Conservation (phyloP, 2,888 invertebrate genomes). For the Pandemis heparana region DNA sequence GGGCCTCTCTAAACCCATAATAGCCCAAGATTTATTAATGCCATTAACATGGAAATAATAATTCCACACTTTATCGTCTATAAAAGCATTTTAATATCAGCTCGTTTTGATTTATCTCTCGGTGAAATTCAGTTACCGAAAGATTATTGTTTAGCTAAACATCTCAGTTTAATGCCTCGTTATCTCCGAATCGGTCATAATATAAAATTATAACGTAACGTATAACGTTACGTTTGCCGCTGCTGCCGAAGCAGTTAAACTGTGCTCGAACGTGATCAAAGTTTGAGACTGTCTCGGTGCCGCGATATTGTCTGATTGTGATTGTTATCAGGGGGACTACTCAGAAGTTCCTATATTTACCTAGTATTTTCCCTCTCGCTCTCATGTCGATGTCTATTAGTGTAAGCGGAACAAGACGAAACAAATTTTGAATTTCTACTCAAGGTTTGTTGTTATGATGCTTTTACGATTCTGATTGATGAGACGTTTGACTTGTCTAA, state of each 20-base stretch:
- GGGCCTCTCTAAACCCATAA: conserved; percentile 63
- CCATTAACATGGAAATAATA: conserved; percentile 81
- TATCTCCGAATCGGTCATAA: conserved; percentile 33
- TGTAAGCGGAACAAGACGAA: no score
- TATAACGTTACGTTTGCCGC: conserved; percentile 3
- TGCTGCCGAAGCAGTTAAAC: conserved; percentile 16
- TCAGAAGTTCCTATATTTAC: no score
- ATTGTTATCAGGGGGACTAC: not conserved
- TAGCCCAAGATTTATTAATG: conserved; percentile 70
- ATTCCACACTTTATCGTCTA: conserved; percentile 77
- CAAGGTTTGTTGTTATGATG: not conserved
- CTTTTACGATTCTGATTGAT: not conserved
- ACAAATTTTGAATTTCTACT: no score
- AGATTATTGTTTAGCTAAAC: conserved; percentile 45
- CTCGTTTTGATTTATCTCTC: conserved; percentile 78
- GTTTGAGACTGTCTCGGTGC: not conserved
- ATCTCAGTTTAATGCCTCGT: conserved; percentile 31
- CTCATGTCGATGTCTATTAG: no score
- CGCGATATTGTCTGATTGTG: not conserved
- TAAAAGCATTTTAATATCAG: conserved; percentile 79
- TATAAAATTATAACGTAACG: conserved; percentile 24
- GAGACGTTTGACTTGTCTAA: not conserved
- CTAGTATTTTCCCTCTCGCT: no score
- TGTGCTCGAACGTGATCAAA: conserved; percentile 2
- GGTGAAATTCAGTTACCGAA: conserved; percentile 52